Conservation (phyloP, 1,140 invertebrate genomes). For the Halesus radiatus region DNA sequence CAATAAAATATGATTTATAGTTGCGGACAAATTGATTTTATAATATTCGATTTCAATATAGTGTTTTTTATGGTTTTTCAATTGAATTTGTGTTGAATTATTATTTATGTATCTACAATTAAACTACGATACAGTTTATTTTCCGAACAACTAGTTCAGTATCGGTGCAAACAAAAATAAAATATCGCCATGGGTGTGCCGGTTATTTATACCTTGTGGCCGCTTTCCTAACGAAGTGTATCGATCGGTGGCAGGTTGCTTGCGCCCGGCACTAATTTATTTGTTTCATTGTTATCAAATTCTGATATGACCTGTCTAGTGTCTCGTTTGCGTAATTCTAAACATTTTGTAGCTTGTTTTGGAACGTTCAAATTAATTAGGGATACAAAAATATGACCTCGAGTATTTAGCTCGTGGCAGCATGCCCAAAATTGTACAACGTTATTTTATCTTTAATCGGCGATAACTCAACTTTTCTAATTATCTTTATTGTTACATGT, state of each 20-base stretch:
- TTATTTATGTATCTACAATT: too few relatives aligned
- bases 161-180: slow-evolving; percentile 9
- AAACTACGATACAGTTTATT: too few relatives aligned
- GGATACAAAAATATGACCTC: background rate
- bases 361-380: background rate
- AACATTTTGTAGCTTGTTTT: background rate
- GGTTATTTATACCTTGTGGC: slow-evolving; percentile 7
- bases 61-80: too few relatives aligned
- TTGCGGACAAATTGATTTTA: background rate
- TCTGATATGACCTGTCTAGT: slow-evolving; percentile 9
- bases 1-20: background rate
- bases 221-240: slow-evolving; percentile 17
- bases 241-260: slow-evolving; percentile 23
- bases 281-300: slow-evolving; percentile 18
- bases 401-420: background rate
- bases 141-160: background rate
- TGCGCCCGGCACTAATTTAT: slow-evolving; percentile 20
- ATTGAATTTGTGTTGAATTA: too few relatives aligned
- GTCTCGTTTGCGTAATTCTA: slow-evolving; percentile 14
- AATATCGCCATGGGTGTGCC: background rate
- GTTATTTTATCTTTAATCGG: background rate
- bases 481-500: background rate
- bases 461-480: background rate
- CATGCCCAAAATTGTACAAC: background rate
- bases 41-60: background rate